Evolutionary conservation across 2,797 vertebrate genomes (phyloP), one percentile per base, ranked within the genome.

Genomic region (Apogon hyalosoma): DNA sequence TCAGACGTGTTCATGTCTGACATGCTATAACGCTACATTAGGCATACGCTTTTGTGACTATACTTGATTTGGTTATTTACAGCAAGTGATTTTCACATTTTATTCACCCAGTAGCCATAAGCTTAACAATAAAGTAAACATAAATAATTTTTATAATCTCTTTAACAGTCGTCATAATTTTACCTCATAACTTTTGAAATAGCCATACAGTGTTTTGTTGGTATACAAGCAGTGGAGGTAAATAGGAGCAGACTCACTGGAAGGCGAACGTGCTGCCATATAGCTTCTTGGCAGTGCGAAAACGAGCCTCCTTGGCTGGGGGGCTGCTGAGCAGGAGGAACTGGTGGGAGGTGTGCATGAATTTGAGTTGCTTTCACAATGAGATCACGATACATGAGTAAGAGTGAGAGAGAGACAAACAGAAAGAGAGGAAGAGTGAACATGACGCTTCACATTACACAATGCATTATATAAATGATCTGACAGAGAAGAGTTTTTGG

Each of bases 341-440:
- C 93, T 99, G 98, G 93, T 99, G 98, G 81, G 98, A 98, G 75
- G 98, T 99, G 95, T 99, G 98, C 98, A 99, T 99, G 95, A 99
- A 99, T 94, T 99, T 99, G 91, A 99, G 95, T 96, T 99, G 97
- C 98, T 99, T 92, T 90, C 80, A 86, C 6, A 57, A 56, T 65
- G 58, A 59, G 65, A 56, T 66, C 53, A 75, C 59, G 18, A 66
- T 28, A 61, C 49, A 63, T 38, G 42, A 65, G 63, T 43, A 47
- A 82, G 65, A 77, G 52, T 31, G 8, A 49, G 31, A 63, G 53
- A 67, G 15, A 75, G 47, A 85, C 0, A 75, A 18, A 76, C 4
- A 70, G 2, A 50, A 36, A 74, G 3, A 75, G 38, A 67, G n/a
- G 18, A 77, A 69, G 61, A 49, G 28, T 55, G 33, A 82, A 40